These are phyloP conservation scores for Donacobius atricapilla DNA, from an alignment of 2,113 vertebrate species.

Conservation along the genomic window DNA sequence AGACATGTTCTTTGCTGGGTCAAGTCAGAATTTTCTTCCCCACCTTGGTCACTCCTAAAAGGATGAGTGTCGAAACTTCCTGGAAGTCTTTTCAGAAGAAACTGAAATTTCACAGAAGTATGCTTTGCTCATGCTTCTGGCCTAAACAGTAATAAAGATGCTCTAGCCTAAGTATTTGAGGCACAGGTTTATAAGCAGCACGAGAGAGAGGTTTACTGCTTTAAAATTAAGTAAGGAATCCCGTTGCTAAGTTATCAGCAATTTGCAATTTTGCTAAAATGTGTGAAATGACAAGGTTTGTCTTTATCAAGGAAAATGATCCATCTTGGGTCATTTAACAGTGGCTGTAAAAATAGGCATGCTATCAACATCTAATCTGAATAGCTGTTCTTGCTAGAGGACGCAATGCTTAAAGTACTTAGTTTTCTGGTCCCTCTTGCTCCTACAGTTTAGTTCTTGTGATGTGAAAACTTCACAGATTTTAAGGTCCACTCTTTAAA, in stretches of 20 bases:
- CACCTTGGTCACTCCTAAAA: not conserved
- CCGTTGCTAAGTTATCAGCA: not conserved
- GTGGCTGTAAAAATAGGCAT: not conserved
- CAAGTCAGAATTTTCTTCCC: not conserved
- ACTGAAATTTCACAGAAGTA: not conserved
- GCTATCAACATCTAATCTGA: not conserved
- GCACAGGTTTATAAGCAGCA: conserved; percentile 6
- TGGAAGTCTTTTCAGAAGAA: not conserved
- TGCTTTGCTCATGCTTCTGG: not conserved
- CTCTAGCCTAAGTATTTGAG: not conserved
- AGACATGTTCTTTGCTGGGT: not conserved
- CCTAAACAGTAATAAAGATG: not conserved
- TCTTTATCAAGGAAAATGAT: conserved; percentile 14
- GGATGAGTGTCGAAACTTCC: not conserved
- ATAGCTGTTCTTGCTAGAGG: not conserved
- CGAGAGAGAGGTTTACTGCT: conserved; percentile 1
- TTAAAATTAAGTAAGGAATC: conserved; percentile 19
- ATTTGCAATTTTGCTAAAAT: conserved; percentile 48
- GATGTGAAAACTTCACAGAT: not conserved
- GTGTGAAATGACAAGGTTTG: conserved; percentile 16
- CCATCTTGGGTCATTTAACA: conserved; percentile 34
- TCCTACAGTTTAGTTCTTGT: not conserved
- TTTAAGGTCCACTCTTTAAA: not conserved
- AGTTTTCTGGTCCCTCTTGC: not conserved
- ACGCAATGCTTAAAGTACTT: not conserved